phyloP scores from a whole-genome alignment of 2,113 vertebrate species.

The Sphyrna mokarran region DNA sequence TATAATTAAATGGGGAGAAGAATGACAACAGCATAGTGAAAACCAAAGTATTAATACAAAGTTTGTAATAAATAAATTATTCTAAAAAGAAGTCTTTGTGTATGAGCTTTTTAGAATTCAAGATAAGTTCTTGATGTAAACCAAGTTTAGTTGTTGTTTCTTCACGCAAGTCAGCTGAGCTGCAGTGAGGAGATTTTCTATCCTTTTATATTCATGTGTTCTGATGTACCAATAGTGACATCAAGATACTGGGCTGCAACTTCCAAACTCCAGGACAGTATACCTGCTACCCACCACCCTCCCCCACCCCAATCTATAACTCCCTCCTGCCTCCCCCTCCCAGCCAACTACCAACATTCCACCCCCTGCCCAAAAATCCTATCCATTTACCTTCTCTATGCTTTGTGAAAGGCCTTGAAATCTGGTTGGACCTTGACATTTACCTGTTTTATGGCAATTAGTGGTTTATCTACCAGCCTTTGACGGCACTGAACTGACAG shows the following conservation, averaged over 20 bases:
- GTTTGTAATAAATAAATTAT: background rate
- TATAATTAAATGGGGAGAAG: background rate
- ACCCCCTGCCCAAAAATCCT: too few relatives aligned
- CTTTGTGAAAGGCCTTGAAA: too few relatives aligned
- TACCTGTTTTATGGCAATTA: too few relatives aligned
- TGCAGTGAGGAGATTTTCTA: background rate
- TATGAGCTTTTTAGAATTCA: background rate
- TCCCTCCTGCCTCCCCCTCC: too few relatives aligned
- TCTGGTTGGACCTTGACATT: too few relatives aligned
- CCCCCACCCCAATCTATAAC: too few relatives aligned
- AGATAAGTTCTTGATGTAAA: background rate
- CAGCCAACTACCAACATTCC: too few relatives aligned
- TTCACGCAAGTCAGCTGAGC: background rate
- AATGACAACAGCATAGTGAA: background rate
- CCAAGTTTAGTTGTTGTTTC: background rate
- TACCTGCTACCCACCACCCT: too few relatives aligned
- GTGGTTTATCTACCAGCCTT: too few relatives aligned
- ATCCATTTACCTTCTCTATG: too few relatives aligned
- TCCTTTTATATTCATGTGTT: background rate
- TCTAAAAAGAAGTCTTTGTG: background rate
- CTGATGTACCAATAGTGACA: background rate
- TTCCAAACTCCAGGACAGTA: too few relatives aligned
- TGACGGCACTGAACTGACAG: too few relatives aligned
- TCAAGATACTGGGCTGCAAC: background rate
- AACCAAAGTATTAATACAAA: background rate